Percentiles rank a stretch among this genome's conserved stretches.
These are phyloP conservation scores for Vannuccia rotundouncinata DNA, from an alignment of 2,888 invertebrate genomes.

Conservation along the genomic window DNA sequence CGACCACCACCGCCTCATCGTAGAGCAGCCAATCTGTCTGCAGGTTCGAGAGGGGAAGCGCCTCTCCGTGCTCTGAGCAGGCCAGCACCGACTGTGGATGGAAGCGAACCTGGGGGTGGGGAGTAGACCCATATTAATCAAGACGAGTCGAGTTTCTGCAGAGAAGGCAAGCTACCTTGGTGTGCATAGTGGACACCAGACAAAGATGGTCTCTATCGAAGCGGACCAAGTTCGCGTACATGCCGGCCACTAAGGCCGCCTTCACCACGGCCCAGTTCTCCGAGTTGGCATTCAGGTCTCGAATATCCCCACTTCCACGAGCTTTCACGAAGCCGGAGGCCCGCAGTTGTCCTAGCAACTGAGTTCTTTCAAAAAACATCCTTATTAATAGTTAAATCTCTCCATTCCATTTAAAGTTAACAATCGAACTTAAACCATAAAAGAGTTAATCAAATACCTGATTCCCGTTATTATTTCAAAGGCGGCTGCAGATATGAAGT, in stretches of 20 bases:
- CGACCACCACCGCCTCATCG: conserved; percentile 70
- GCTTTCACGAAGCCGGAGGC: conserved; percentile 65
- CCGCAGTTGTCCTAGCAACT: conserved; percentile 72
- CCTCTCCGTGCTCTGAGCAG: conserved; percentile 38
- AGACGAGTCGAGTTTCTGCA: background rate
- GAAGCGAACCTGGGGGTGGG: conserved; percentile 61
- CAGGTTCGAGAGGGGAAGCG: conserved; percentile 57
- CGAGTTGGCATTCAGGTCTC: conserved; percentile 74
- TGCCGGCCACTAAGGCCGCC: conserved; percentile 75
- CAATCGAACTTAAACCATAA: background rate
- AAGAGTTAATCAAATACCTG: conserved; percentile 57
- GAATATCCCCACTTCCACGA: conserved; percentile 62
- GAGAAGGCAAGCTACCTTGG: background rate
- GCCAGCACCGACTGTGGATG: conserved; percentile 63
- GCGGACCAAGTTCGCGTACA: conserved; percentile 68
- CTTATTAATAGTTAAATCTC: background rate
- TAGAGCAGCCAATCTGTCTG: conserved; percentile 78
- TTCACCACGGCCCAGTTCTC: conserved; percentile 84
- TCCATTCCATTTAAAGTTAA: background rate
- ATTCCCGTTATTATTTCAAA: conserved; percentile 85
- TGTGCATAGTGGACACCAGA: background rate
- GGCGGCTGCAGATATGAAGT: conserved; percentile 70
- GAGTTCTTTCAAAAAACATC: conserved; percentile 58
- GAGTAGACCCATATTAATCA: background rate
- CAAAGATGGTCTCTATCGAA: background rate